A percentile compares a stretch with the other conserved stretches of the same genome.
Conservation (phyloP, 2,113 vertebrate genomes). For the Dipodomys spectabilis region DNA sequence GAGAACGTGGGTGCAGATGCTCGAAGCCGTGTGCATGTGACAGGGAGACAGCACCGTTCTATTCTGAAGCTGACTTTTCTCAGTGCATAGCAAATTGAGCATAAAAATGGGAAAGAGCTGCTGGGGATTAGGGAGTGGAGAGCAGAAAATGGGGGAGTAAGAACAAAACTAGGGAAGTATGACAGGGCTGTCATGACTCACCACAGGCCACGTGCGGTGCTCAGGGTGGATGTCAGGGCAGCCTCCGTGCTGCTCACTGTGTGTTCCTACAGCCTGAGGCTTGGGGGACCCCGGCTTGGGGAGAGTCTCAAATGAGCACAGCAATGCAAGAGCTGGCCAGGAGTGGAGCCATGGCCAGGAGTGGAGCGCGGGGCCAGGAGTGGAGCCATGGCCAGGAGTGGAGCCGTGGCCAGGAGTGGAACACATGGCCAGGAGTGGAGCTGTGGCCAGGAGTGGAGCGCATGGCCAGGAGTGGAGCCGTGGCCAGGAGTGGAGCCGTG, state of each 20-base stretch:
- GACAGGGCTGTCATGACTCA: background rate
- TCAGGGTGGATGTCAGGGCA: background rate
- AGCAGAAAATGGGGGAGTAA: background rate
- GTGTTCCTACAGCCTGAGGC: too few relatives aligned
- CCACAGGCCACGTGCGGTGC: background rate
- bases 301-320: background rate
- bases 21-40: conserved; percentile 20
- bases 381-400: too few relatives aligned
- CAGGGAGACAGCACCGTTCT: conserved; percentile 50
- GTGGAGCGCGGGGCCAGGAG: too few relatives aligned
- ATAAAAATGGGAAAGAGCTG: conserved; percentile 17
- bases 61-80: conserved; percentile 62
- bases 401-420: too few relatives aligned
- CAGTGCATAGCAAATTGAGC: conserved; percentile 56
- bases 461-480: too few relatives aligned
- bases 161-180: background rate
- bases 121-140: background rate
- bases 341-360: too few relatives aligned
- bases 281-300: too few relatives aligned
- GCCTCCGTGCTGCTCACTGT: background rate
- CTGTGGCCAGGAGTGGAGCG: too few relatives aligned
- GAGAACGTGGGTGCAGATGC: conserved; percentile 58
- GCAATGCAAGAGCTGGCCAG: background rate
- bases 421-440: too few relatives aligned
- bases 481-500: too few relatives aligned